Evolutionary conservation across 2,888 invertebrate species (phyloP).

Genomic region (Caenorhabditis zanzibari): DNA sequence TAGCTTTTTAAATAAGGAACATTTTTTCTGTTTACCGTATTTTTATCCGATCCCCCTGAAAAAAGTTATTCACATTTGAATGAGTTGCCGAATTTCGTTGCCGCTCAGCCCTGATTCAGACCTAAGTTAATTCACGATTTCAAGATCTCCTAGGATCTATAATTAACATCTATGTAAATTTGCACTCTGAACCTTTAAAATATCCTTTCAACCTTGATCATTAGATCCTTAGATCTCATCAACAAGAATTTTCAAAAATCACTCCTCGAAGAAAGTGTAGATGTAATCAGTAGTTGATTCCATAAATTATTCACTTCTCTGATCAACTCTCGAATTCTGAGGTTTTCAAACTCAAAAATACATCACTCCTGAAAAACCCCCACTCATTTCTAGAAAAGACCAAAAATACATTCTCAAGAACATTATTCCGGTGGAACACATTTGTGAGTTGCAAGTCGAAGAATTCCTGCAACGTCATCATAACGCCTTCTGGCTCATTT

Average conservation of each 20-base stretch:
- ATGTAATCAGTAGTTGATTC: conserved; percentile 38
- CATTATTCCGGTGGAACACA: conserved; percentile 36
- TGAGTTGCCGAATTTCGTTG: no score
- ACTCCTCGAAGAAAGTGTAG: neutral
- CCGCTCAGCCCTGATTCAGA: no score
- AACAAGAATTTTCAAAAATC: conserved; percentile 5
- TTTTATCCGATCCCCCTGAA: no score
- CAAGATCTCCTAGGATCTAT: no score
- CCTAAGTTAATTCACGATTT: no score
- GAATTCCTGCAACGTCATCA: conserved; percentile 42
- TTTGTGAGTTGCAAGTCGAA: conserved; percentile 30
- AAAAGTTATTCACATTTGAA: no score
- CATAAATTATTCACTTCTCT: conserved; percentile 20
- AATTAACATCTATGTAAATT: neutral
- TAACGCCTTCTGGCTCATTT: conserved; percentile 28
- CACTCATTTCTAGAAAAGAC: conserved; percentile 1
- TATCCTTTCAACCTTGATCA: no score
- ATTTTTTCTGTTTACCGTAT: no score
- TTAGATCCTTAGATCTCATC: no score
- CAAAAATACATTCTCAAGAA: conserved; percentile 5
- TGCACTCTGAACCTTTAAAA: neutral
- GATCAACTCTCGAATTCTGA: conserved; percentile 48
- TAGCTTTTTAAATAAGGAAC: no score
- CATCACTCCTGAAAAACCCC: neutral
- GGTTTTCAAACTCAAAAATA: conserved; percentile 15